A percentile compares a stretch with the other conserved stretches of the same genome.
Conservation (phyloP, 2,797 vertebrate species). For the Onychomys arenicola region DNA sequence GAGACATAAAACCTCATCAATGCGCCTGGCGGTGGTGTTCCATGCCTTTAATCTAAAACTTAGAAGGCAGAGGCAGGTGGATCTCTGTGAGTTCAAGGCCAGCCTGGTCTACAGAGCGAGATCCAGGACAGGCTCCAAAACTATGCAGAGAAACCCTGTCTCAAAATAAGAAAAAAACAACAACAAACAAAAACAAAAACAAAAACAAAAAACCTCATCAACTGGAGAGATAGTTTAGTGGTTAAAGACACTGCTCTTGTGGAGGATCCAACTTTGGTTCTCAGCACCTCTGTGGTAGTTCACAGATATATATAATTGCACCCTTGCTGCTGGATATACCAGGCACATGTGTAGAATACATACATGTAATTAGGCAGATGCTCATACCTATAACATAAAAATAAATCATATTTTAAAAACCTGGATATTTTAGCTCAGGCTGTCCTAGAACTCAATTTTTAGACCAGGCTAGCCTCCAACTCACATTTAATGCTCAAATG, state of each 20-base stretch:
- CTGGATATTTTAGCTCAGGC: neutral
- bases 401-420: neutral
- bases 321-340: neutral
- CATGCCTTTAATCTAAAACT: no score
- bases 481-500: neutral
- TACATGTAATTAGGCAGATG: neutral
- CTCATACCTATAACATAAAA: neutral
- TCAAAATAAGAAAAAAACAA: no score
- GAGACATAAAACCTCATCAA: constrained; percentile 1
- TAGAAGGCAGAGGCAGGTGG: no score
- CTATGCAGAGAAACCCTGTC: no score
- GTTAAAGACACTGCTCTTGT: neutral
- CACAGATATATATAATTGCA: neutral
- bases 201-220: neutral
- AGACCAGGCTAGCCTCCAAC: neutral
- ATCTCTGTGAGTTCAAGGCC: no score
- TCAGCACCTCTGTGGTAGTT: neutral
- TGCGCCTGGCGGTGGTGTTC: no score
- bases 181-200: no score
- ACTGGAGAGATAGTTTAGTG: neutral
- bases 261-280: neutral
- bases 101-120: no score
- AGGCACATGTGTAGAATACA: neutral
- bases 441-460: neutral
- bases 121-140: no score